phyloP scores from a whole-genome alignment of 2,888 invertebrate species.

The Pseudococcus viburni region DNA sequence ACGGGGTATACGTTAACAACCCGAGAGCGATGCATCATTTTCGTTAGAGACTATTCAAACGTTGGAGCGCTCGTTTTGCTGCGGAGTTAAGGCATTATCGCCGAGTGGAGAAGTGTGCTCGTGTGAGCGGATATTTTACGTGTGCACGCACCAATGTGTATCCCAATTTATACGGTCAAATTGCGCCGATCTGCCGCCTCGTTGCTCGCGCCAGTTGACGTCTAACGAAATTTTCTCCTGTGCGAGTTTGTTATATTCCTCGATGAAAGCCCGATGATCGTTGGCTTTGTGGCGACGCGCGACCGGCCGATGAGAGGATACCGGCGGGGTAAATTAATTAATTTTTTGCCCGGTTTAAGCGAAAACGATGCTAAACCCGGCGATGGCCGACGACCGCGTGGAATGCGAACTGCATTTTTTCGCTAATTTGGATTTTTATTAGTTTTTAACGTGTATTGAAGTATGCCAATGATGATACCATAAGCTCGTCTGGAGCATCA shows the following conservation, averaged over 20 bases:
- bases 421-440: conserved; percentile 26
- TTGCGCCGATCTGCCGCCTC: background rate
- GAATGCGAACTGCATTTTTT: conserved; percentile 7
- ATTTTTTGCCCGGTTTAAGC: conserved; percentile 13
- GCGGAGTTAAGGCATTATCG: conserved; percentile 11
- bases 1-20: conserved; percentile 63
- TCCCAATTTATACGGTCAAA: conserved; percentile 25
- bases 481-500: too few species aligned
- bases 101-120: background rate
- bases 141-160: background rate
- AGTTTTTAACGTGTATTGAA: background rate
- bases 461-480: background rate
- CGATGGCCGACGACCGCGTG: too few species aligned
- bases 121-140: background rate
- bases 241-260: background rate
- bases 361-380: too few species aligned
- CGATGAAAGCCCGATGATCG: background rate
- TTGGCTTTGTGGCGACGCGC: background rate
- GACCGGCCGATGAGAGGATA: background rate
- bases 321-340: conserved; percentile 18
- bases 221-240: conserved; percentile 16
- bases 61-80: conserved; percentile 25
- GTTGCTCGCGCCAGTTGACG: background rate
- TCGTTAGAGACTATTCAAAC: conserved; percentile 63
- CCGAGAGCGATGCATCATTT: conserved; percentile 63